Evolutionary conservation across 1,140 invertebrate species (phyloP), one percentile per base, ranked within the genome.

Genomic region (Anadara kagoshimensis): DNA sequence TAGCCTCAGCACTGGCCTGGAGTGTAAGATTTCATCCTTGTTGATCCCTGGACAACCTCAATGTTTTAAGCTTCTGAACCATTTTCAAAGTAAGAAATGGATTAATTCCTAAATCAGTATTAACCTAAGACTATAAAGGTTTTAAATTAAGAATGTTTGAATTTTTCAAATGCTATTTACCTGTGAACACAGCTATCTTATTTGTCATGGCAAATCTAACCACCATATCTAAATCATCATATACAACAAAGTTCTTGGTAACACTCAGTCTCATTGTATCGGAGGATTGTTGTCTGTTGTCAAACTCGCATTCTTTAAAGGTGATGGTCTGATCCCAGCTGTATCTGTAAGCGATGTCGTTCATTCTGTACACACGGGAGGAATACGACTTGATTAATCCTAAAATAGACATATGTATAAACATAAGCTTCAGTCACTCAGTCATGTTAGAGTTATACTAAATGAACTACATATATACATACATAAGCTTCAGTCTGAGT

Each of bases 131-230:
- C 29, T 36, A 3, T 36, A 36, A 36, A 36, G 29, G 29, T 36
- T 36, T 3, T 3, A 36, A 7, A 7, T 36, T 7, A 36, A 36
- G 7, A 36, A 2, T 3, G 29, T 36, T 36, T 20, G 10, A 14
- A 5, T 20, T 18, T 56, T 41, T 36, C 2, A 7, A 2, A 36
- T 36, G 7, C 18, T 36, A 24, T 49, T 54, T 78, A 82, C 82
- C 79, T 74, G 73, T 73, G n/a, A 75, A 41, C 18, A 78, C 29
- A 12, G 62, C 91, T 59, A 97, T 92, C 88, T 95, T 96, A 74
- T 93, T 95, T 43, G 94, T 94, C 80, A 94, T 93, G 29, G 95
- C 95, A 86, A 95, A 97, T 78, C 97, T 91, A 7, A 97, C 92
- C 74, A 97, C 96, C 62, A 94, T 92, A 82, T 97, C 94, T 36